phyloP scores from a whole-genome alignment of 1,140 invertebrate species.

The Odontomachus brunneus region DNA sequence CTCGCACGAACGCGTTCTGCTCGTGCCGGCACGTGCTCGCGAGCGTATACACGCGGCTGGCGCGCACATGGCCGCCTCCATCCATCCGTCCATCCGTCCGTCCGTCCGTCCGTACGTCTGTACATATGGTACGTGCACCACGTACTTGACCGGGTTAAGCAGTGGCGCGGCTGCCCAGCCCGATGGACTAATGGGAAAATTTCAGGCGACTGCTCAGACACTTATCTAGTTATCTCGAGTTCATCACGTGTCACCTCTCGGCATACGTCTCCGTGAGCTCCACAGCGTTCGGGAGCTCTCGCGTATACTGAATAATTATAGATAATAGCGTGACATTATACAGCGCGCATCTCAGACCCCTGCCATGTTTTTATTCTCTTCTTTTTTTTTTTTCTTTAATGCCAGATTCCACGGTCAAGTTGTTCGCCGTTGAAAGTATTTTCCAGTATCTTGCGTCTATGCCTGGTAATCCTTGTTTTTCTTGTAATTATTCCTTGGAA shows the following conservation, averaged over 20 bases:
- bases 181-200: constrained; percentile 38
- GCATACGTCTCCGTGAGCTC: background rate
- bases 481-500: background rate
- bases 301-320: constrained; percentile 2
- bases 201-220: constrained; percentile 16
- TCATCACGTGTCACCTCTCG: background rate
- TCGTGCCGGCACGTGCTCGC: constrained; percentile 24
- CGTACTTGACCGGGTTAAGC: constrained; percentile 55
- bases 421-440: too few species aligned
- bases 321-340: background rate
- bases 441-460: too few species aligned
- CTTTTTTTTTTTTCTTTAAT: background rate
- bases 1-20: constrained; percentile 10
- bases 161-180: background rate
- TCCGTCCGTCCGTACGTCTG: background rate
- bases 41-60: constrained; percentile 16
- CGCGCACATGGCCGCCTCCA: constrained; percentile 44
- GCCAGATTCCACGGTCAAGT: background rate
- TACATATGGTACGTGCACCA: background rate
- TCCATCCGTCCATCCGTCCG: background rate
- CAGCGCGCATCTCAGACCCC: background rate
- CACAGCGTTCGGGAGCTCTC: background rate
- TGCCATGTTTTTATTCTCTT: background rate
- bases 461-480: background rate
- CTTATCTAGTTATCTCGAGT: constrained; percentile 42